Evolutionary conservation across 2,888 invertebrate genomes (phyloP), one percentile per base, ranked within the genome.

Genomic region (Chirona hameri): DNA sequence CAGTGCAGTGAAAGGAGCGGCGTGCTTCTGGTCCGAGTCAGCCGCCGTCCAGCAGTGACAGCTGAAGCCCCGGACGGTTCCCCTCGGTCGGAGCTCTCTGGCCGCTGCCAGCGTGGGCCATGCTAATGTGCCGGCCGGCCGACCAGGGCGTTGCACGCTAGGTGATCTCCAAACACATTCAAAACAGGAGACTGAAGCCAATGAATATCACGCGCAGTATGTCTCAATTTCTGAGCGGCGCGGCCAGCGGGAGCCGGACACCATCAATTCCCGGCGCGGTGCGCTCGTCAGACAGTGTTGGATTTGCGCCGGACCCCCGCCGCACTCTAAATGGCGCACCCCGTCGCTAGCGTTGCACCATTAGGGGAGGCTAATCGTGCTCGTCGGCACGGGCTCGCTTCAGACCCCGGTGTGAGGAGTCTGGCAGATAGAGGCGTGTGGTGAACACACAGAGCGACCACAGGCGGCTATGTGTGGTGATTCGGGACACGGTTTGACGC

Each of bases 171-270:
- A 29, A 31, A 21, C 72, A 21, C 72, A 39, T 39, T 72, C 72
- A 72, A 72, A 72, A 39, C 72, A 72, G 72, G 21, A 7, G 21
- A 72, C 15, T 31, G 31, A 21, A 29, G 39, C 31, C 39, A 39
- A 39, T 72, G 72, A 72, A 72, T 72, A 39, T 29, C 31, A 39
- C 39, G 39, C 76, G 76, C 76, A 4, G 76, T 76, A 46, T 76
- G 24, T 76, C 76, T 76, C 76, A 76, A 76, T 76, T 76, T 46
- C 46, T 24, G 31, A 76, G 24, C 46, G 76, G 2, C 24, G 21
- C 39, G 2, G 10, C 31, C 76, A 76, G 76, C 76, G 76, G 76
- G 76, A 72, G 27, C 24, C 46, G 46, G 46, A 39, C 76, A 46
- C 76, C 76, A 76, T 76, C 24, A 9, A 46, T 76, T 76, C 0